Conservation (phyloP, 30 jellyfish, hydroid and myxozoan genomes). For the Sanderia malayensis region DNA sequence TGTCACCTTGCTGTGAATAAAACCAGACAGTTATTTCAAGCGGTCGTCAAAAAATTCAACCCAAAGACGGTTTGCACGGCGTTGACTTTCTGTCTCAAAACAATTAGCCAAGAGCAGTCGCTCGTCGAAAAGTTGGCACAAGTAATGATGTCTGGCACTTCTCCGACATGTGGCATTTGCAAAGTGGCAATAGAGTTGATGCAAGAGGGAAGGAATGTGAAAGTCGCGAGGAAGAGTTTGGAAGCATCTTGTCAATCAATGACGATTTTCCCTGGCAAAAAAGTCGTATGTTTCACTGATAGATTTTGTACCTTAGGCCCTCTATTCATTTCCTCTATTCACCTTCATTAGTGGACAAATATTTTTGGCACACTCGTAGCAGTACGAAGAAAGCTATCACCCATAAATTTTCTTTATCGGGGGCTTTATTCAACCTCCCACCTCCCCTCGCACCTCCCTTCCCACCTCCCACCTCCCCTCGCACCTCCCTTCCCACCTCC, state of each 20-base stretch:
- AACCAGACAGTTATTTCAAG: conserved; percentile 12
- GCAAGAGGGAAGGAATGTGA: neutral
- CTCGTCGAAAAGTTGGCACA: neutral
- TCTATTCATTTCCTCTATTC: no score
- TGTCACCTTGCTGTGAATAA: conserved; percentile 21
- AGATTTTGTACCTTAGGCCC: no score
- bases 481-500: no score
- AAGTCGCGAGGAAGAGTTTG: conserved; percentile 1
- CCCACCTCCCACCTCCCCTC: no score
- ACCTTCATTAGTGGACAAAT: no score
- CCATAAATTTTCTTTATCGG: no score
- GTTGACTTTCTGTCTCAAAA: conserved; percentile 11
- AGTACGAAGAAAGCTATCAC: no score
- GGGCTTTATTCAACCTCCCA: no score
- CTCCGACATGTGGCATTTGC: conserved; percentile 34
- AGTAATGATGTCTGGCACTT: neutral
- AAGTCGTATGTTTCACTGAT: conserved; percentile 2
- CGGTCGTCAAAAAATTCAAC: conserved; percentile 5
- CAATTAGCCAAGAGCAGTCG: neutral
- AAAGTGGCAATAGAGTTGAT: conserved; percentile 19
- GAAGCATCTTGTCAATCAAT: neutral
- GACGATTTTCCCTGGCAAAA: neutral
- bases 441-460: no score
- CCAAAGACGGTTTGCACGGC: conserved; percentile 10
- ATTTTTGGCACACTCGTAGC: no score